Conservation (phyloP, 2,113 vertebrate genomes). For the Lepisosteus oculatus region DNA sequence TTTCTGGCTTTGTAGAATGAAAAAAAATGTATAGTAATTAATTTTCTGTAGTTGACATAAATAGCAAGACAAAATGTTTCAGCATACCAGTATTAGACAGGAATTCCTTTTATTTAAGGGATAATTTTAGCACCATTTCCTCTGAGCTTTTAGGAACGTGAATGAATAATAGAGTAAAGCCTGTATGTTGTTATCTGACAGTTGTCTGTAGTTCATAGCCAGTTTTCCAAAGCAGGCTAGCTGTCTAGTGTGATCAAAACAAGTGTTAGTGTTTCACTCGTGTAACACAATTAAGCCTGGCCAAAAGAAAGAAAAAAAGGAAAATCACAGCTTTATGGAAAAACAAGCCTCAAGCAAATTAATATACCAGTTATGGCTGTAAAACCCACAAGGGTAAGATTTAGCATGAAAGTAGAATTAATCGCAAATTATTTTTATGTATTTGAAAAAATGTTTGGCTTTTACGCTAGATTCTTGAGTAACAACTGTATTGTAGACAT, state of each 20-base stretch:
- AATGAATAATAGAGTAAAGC: slow-evolving; percentile 29
- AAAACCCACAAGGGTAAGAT: slow-evolving; percentile 32
- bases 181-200: slow-evolving; percentile 27
- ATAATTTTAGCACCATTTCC: slow-evolving; percentile 28
- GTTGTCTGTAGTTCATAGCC: slow-evolving; percentile 34
- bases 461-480: too few relatives aligned
- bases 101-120: slow-evolving; percentile 24
- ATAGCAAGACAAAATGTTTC: slow-evolving; percentile 19
- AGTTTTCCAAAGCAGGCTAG: slow-evolving; percentile 14
- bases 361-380: slow-evolving; percentile 34
- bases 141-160: slow-evolving; percentile 22
- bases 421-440: too few relatives aligned
- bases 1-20: too few relatives aligned
- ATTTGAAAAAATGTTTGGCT: too few relatives aligned
- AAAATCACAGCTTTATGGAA: slow-evolving; percentile 28
- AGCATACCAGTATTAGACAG: slow-evolving; percentile 30
- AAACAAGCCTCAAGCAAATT: slow-evolving; percentile 29
- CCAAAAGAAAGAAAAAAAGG: slow-evolving; percentile 20
- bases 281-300: slow-evolving; percentile 20
- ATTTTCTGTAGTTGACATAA: slow-evolving; percentile 1
- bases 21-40: too few relatives aligned
- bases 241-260: slow-evolving; percentile 43
- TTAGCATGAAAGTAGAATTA: not conserved
- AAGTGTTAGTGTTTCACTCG: slow-evolving; percentile 24
- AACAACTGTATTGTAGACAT: too few relatives aligned